phyloP scores from a whole-genome alignment of 2,888 invertebrate genomes.

The Agriotes lineatus region DNA sequence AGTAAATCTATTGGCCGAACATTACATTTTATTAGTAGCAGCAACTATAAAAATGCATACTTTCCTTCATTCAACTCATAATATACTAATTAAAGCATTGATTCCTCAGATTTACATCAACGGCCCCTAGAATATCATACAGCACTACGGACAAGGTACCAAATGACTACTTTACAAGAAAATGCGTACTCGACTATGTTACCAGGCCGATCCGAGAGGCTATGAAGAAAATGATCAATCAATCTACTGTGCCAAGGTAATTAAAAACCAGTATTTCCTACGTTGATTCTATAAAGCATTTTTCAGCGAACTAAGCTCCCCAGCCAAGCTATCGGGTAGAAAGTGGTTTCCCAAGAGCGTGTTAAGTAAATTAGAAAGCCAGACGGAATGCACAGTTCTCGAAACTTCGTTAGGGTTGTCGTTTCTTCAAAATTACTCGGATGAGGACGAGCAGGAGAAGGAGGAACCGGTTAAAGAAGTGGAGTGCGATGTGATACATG shows the following conservation, averaged over 20 bases:
- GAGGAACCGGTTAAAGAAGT: constrained; percentile 6
- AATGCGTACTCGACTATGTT: constrained; percentile 24
- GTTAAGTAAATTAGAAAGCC: constrained; percentile 51
- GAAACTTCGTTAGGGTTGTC: constrained; percentile 61
- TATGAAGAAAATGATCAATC: constrained; percentile 15
- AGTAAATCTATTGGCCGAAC: no score
- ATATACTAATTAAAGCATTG: neutral
- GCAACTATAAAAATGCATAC: no score
- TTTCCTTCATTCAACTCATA: neutral
- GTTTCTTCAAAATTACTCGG: constrained; percentile 61
- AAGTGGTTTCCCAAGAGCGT: constrained; percentile 58
- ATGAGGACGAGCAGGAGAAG: constrained; percentile 58
- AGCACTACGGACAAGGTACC: constrained; percentile 53
- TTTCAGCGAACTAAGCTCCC: constrained; percentile 29
- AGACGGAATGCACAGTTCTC: constrained; percentile 56
- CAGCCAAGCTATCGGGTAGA: constrained; percentile 27
- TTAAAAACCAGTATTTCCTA: no score
- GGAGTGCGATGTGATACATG: neutral
- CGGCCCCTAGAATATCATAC: constrained; percentile 54
- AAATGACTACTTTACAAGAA: constrained; percentile 36
- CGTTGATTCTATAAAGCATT: no score
- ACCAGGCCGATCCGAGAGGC: constrained; percentile 14
- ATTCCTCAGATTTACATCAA: constrained; percentile 54
- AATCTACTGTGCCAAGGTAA: neutral
- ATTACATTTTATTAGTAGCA: no score